phyloP scores from a whole-genome alignment of 1,140 invertebrate species.

The Caerostris extrusa region DNA sequence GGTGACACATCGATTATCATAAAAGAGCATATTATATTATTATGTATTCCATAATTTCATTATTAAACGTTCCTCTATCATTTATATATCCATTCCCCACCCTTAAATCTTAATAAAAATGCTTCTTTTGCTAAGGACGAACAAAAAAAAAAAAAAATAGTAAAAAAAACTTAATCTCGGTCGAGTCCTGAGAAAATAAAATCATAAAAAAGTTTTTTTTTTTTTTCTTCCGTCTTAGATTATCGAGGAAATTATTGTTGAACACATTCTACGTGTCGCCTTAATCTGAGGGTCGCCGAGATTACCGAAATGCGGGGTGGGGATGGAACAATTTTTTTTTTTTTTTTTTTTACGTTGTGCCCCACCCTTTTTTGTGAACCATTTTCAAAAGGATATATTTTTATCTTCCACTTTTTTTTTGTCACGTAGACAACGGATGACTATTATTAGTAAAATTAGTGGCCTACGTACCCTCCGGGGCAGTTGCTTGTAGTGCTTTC shows the following conservation, averaged over 20 bases:
- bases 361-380: conserved; percentile 60
- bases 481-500: conserved; percentile 23
- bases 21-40: conserved; percentile 77
- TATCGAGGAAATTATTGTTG: conserved; percentile 75
- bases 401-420: conserved; percentile 18
- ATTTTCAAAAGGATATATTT: conserved; percentile 21
- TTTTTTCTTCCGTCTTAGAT: conserved; percentile 63
- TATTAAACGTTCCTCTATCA: conserved; percentile 75
- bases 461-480: neutral
- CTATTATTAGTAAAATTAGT: conserved; percentile 72
- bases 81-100: conserved; percentile 60
- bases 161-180: conserved; percentile 61
- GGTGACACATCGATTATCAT: conserved; percentile 72
- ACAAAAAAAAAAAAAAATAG: too few species aligned
- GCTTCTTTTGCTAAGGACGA: neutral
- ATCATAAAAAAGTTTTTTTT: conserved; percentile 57
- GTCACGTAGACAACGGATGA: conserved; percentile 45
- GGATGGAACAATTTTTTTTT: conserved; percentile 12
- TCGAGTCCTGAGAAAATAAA: conserved; percentile 20
- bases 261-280: conserved; percentile 37
- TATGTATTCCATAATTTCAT: conserved; percentile 77
- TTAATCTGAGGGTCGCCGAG: conserved; percentile 63
- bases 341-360: neutral
- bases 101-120: conserved; percentile 47
- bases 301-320: conserved; percentile 40